Evolutionary conservation across 2,113 vertebrate species (phyloP).

Genomic region (Gracilinanus agilis): DNA sequence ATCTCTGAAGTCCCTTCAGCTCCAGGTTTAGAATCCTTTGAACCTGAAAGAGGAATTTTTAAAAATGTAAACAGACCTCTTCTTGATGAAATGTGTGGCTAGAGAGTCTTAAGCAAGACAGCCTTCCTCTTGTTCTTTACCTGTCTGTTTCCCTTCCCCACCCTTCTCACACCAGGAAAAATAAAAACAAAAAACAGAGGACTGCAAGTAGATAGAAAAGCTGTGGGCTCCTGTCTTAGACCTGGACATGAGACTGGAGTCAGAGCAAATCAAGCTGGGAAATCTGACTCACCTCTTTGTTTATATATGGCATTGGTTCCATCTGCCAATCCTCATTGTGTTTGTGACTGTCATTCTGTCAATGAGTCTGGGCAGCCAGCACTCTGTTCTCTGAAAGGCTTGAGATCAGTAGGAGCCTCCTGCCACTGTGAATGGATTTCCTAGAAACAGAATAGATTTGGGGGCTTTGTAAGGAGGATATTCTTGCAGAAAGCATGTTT

Average conservation of each 20-base stretch:
- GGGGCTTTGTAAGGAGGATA: not conserved
- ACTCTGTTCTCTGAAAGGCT: not conserved
- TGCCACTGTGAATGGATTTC: not conserved
- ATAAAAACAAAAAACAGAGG: not conserved
- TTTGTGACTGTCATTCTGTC: not conserved
- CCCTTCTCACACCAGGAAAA: not conserved
- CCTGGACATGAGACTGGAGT: not conserved
- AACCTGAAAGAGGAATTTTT: not conserved
- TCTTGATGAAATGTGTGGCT: not conserved
- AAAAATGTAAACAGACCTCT: not conserved
- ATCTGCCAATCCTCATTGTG: not conserved
- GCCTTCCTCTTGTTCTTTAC: not conserved
- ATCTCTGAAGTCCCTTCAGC: not conserved
- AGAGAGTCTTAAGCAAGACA: not conserved
- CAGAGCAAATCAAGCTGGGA: not conserved
- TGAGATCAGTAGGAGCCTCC: not conserved
- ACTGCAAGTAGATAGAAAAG: not conserved
- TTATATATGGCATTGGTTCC: not conserved
- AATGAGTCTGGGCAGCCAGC: not conserved
- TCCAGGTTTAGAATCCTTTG: not conserved
- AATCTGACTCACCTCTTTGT: not conserved
- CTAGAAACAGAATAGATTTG: not conserved
- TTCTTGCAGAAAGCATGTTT: not conserved
- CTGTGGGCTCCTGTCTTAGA: not conserved
- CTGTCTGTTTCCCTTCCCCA: not conserved